These are phyloP conservation scores for Cephus pygmeus DNA, from an alignment of 2,888 invertebrate genomes.

Conservation along the genomic window DNA sequence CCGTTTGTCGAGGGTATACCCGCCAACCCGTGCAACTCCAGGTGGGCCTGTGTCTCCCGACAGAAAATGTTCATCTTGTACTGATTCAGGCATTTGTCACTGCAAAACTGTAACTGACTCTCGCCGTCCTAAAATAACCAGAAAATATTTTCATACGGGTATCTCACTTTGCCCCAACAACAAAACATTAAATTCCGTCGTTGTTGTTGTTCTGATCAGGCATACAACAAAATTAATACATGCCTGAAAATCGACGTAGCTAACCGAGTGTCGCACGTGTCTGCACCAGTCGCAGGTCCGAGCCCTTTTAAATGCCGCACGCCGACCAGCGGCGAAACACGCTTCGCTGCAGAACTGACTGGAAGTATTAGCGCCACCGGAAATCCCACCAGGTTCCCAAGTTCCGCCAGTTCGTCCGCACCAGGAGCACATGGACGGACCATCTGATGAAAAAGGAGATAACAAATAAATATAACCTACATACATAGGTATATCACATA, in stretches of 20 bases:
- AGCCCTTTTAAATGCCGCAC: constrained; percentile 90
- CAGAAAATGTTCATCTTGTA: constrained; percentile 98
- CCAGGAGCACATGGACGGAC: constrained; percentile 50
- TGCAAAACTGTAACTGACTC: constrained; percentile 90
- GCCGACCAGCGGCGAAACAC: constrained; percentile 89
- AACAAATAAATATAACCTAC: background rate
- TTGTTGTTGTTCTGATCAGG: background rate
- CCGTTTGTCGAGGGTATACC: constrained; percentile 38
- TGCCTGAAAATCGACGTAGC: constrained; percentile 85
- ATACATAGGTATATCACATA: background rate
- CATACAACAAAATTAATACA: constrained; percentile 18
- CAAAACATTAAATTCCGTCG: background rate
- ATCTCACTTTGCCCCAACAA: background rate
- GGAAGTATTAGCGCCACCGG: constrained; percentile 59
- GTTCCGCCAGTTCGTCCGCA: constrained; percentile 68
- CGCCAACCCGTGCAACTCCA: constrained; percentile 73
- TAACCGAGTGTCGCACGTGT: constrained; percentile 89
- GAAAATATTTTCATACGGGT: background rate
- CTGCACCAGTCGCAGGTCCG: constrained; percentile 96
- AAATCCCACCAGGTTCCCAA: constrained; percentile 66
- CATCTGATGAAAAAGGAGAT: constrained; percentile 25
- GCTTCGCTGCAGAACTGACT: constrained; percentile 86
- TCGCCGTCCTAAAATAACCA: constrained; percentile 79
- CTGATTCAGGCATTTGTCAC: constrained; percentile 93
- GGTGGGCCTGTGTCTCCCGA: constrained; percentile 90